Conservation (phyloP, 2,797 vertebrate genomes). For the Poeciliopsis presidionis region DNA sequence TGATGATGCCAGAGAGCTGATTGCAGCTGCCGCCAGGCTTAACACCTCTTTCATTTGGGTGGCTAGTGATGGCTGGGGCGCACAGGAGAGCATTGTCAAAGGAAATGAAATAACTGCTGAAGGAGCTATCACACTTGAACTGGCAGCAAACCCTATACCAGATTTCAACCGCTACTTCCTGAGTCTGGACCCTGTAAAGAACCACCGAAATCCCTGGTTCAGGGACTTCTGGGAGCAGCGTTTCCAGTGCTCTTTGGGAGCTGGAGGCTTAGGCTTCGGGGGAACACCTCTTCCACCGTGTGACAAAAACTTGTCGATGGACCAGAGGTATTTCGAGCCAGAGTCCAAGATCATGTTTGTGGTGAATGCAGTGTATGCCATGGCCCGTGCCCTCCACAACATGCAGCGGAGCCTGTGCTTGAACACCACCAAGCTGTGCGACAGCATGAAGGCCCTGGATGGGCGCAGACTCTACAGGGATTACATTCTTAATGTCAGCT, state of each 20-base stretch:
- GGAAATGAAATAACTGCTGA: conserved; percentile 93
- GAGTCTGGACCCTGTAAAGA: conserved; percentile 87
- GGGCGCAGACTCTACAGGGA: conserved; percentile 95
- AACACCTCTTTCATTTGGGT: conserved; percentile 98
- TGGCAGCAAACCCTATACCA: conserved; percentile 90
- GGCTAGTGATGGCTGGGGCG: conserved; percentile 98
- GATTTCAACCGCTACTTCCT: conserved; percentile 95
- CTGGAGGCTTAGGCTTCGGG: conserved; percentile 52
- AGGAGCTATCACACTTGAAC: conserved; percentile 95
- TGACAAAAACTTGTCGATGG: conserved; percentile 86
- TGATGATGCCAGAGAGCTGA: conserved; percentile 93
- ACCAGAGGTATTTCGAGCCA: conserved; percentile 92
- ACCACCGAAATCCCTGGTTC: conserved; percentile 96
- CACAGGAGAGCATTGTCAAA: conserved; percentile 95
- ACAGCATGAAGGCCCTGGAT: conserved; percentile 93
- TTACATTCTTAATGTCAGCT: conserved; percentile 95
- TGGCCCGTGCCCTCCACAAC: conserved; percentile 94
- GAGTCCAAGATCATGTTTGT: conserved; percentile 99
- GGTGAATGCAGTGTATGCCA: conserved; percentile 96
- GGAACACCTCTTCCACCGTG: conserved; percentile 75
- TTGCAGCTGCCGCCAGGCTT: conserved; percentile 91
- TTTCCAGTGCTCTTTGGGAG: conserved; percentile 89
- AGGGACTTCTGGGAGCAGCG: conserved; percentile 99
- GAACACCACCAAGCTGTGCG: conserved; percentile 93
- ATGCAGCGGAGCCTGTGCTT: conserved; percentile 94